Percentiles rank a stretch among this genome's conserved stretches.
Conservation (phyloP, 2,888 invertebrate species). For the Drosophila aldrichi region DNA sequence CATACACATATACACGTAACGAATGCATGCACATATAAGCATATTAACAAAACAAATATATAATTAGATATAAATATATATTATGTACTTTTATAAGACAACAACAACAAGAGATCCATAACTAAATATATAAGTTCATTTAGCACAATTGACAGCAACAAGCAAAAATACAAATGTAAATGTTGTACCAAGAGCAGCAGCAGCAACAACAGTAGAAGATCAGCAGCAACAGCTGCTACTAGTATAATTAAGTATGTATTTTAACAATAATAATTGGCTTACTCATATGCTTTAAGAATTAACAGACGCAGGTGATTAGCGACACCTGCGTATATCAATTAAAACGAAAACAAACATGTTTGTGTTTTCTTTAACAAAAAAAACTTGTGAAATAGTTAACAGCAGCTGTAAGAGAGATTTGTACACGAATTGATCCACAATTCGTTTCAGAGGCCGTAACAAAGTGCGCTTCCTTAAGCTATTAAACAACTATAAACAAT, state of each 20-base stretch:
- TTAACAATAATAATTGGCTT: constrained; percentile 30
- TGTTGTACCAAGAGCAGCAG: background rate
- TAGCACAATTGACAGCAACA: constrained; percentile 62
- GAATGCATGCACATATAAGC: constrained; percentile 6
- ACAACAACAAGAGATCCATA: constrained; percentile 31
- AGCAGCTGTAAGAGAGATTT: constrained; percentile 47
- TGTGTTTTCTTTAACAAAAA: constrained; percentile 35
- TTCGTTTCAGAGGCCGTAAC: constrained; percentile 55
- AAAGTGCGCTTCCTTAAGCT: constrained; percentile 73
- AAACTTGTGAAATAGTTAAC: constrained; percentile 70
- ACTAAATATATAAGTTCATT: constrained; percentile 48
- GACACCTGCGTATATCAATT: constrained; percentile 20
- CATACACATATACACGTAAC: background rate
- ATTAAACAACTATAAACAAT: constrained; percentile 33
- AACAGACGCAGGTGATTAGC: constrained; percentile 8
- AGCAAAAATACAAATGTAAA: constrained; percentile 7
- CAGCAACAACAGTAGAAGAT: background rate
- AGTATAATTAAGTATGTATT: constrained; percentile 38
- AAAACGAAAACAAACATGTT: constrained; percentile 6
- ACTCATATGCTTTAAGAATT: constrained; percentile 56
- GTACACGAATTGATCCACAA: constrained; percentile 26
- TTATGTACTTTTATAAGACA: constrained; percentile 36
- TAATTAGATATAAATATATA: constrained; percentile 1
- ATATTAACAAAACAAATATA: constrained; percentile 5
- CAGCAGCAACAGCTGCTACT: background rate